Percentiles rank a stretch among this genome's conserved stretches.
Evolutionary conservation across 2,797 vertebrate genomes (phyloP).

Genomic region (Coendou prehensilis): DNA sequence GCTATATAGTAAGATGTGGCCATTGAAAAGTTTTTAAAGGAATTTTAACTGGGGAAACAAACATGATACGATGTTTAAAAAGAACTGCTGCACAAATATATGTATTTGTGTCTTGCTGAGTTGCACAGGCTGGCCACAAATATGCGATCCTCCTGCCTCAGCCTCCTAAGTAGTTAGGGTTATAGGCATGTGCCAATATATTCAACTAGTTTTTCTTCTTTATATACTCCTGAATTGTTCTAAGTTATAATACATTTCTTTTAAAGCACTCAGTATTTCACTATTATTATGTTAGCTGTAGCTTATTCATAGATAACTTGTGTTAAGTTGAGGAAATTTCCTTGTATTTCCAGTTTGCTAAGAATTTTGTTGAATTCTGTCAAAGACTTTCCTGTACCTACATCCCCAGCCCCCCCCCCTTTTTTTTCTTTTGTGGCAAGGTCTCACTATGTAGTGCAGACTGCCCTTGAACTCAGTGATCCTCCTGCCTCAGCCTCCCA

Average conservation of each 20-base stretch:
- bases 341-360: neutral
- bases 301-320: neutral
- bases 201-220: neutral
- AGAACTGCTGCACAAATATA: neutral
- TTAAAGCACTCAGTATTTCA: neutral
- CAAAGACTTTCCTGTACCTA: neutral
- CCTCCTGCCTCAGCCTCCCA: neutral
- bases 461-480: neutral
- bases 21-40: conserved; percentile 6
- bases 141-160: neutral
- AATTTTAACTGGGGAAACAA: conserved; percentile 48
- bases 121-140: neutral
- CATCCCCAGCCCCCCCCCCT: neutral
- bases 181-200: neutral
- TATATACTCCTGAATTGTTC: conserved; percentile 44
- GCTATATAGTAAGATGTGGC: neutral
- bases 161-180: neutral
- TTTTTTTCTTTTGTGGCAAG: neutral
- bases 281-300: neutral
- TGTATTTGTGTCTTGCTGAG: neutral
- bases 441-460: neutral
- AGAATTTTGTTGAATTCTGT: neutral
- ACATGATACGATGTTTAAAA: conserved; percentile 40
- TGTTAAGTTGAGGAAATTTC: neutral
- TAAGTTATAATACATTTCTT: neutral